Conservation (phyloP, 2,888 invertebrate species). For the Incurvaria masculella region DNA sequence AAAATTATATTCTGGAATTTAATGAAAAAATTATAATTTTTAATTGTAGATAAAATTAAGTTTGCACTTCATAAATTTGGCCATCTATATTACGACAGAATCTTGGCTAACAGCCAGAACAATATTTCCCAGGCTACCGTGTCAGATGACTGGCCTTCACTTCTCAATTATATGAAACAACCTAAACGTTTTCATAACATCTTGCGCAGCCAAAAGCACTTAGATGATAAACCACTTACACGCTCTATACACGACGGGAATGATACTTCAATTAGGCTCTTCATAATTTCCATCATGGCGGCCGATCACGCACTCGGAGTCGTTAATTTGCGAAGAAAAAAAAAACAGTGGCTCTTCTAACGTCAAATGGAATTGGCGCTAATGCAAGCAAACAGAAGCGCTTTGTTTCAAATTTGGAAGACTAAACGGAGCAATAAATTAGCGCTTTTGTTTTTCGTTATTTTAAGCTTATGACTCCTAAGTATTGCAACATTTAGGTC, state of each 20-base stretch:
- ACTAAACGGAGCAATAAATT: background rate
- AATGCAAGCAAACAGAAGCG: background rate
- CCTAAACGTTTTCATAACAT: background rate
- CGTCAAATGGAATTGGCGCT: background rate
- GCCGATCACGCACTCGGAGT: background rate
- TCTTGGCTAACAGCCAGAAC: background rate
- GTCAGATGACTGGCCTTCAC: constrained; percentile 1
- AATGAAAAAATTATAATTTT: no score
- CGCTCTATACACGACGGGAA: constrained; percentile 20
- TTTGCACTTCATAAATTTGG: no score
- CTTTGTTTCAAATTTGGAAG: background rate
- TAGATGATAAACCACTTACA: background rate
- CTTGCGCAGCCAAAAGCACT: background rate
- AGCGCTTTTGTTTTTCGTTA: background rate
- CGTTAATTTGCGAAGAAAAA: background rate
- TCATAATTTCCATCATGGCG: constrained; percentile 33
- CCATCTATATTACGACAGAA: no score
- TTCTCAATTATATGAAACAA: background rate
- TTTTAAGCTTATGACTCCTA: background rate
- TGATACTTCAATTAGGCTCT: constrained; percentile 42
- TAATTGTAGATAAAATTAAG: no score
- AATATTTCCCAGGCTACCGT: constrained; percentile 1
- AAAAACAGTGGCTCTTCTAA: background rate
- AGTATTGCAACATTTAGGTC: no score
- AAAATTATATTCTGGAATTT: no score